Evolutionary conservation across 1,140 invertebrate species (phyloP).

Genomic region (Lasioglossum baleicum): DNA sequence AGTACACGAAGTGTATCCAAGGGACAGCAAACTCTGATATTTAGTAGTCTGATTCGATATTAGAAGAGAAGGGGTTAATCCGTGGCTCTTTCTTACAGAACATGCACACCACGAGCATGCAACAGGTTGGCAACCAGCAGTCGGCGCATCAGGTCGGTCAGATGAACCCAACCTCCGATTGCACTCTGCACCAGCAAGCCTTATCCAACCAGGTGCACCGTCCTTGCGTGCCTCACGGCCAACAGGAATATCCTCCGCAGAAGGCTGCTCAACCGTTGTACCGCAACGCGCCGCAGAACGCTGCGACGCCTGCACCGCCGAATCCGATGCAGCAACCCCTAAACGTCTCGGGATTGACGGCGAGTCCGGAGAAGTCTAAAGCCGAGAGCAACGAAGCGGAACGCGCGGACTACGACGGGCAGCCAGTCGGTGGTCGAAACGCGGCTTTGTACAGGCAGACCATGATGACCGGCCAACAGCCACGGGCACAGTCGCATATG

Average conservation of each 20-base stretch:
- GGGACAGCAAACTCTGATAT: too few species aligned
- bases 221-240: slow-evolving; percentile 48
- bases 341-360: not conserved
- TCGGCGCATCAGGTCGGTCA: slow-evolving; percentile 15
- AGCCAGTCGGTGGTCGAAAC: slow-evolving; percentile 54
- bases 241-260: not conserved
- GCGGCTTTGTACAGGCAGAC: slow-evolving; percentile 20
- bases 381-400: not conserved
- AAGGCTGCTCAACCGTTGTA: not conserved
- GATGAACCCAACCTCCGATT: slow-evolving; percentile 28
- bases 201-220: slow-evolving; percentile 48
- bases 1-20: too few species aligned
- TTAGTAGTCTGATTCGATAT: too few species aligned
- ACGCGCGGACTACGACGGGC: slow-evolving; percentile 28
- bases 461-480: not conserved
- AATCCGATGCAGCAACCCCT: not conserved
- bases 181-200: slow-evolving; percentile 11
- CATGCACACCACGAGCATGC: slow-evolving; percentile 13
- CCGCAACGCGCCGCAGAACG: not conserved
- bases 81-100: not conserved
- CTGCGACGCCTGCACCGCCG: not conserved
- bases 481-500: not conserved
- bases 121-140: slow-evolving; percentile 35
- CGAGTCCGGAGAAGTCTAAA: not conserved
- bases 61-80: too few species aligned